Evolutionary conservation across 1,140 invertebrate species (phyloP).

Genomic region (Caenorhabditis latens): DNA sequence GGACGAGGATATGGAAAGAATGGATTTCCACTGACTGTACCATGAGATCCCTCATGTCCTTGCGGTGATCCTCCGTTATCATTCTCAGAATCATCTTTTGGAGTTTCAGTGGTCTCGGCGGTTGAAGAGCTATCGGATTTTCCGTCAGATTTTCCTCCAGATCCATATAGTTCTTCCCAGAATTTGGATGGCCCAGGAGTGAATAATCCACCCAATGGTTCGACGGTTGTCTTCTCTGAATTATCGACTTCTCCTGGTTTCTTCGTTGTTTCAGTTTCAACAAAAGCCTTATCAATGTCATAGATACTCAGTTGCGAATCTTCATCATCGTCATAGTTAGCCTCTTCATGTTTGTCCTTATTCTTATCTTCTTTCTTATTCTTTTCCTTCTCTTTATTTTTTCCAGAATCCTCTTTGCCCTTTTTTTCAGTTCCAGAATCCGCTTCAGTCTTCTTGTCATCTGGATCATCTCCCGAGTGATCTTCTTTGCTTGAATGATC

Average conservation of each 20-base stretch:
- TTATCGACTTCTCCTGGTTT: neutral
- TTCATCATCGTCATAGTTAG: neutral
- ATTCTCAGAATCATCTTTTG: neutral
- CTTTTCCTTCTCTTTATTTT: neutral
- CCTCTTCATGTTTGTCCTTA: neutral
- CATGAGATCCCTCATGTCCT: neutral
- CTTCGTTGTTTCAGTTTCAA: neutral
- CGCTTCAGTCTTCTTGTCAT: neutral
- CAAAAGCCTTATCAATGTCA: neutral
- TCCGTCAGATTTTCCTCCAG: neutral
- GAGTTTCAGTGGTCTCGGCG: neutral
- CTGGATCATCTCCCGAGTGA: neutral
- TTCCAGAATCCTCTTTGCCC: neutral
- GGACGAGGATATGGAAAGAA: slow-evolving; percentile 24
- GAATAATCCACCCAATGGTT: neutral
- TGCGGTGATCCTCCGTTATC: neutral
- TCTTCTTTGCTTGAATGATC: neutral
- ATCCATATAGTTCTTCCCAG: neutral
- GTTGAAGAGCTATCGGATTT: neutral
- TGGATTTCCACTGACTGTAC: neutral
- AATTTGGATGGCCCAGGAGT: neutral
- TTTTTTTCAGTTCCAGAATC: too few species aligned
- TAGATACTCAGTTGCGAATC: too few species aligned
- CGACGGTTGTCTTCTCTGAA: neutral
- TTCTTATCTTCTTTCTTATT: neutral